Evolutionary conservation across 2,888 invertebrate species (phyloP).

Genomic region (Seira musarum): DNA sequence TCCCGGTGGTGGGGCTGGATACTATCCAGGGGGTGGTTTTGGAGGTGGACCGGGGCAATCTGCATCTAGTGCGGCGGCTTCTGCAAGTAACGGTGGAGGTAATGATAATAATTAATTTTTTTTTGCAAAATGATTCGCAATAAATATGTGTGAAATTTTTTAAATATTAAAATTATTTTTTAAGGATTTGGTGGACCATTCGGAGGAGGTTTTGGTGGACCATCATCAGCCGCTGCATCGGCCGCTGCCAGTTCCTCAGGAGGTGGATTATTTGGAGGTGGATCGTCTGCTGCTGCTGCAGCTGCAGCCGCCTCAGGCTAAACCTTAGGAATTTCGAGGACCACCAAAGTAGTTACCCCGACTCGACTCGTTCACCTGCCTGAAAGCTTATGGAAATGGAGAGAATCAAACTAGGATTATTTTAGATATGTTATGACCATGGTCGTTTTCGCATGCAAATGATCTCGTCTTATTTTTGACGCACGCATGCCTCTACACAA

Average conservation of each 20-base stretch:
- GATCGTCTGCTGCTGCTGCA: slow-evolving; percentile 41
- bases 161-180: background rate
- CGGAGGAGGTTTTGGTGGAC: slow-evolving; percentile 32
- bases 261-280: slow-evolving; percentile 45
- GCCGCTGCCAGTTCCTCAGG: slow-evolving; percentile 36
- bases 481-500: no score
- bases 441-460: background rate
- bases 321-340: no score
- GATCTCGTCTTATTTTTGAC: background rate
- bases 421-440: no score
- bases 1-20: slow-evolving; percentile 36
- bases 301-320: slow-evolving; percentile 54
- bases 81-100: slow-evolving; percentile 57
- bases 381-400: no score
- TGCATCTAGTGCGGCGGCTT: slow-evolving; percentile 48
- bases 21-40: slow-evolving; percentile 38
- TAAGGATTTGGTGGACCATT: slow-evolving; percentile 17
- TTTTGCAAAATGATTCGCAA: background rate
- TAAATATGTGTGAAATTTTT: background rate
- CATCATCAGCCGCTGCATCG: slow-evolving; percentile 42
- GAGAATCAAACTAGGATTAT: no score
- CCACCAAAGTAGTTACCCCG: no score
- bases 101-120: background rate
- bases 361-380: no score
- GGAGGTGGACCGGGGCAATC: slow-evolving; percentile 35